Conservation (phyloP, 2,113 vertebrate genomes). For the Triplophysa dalaica region DNA sequence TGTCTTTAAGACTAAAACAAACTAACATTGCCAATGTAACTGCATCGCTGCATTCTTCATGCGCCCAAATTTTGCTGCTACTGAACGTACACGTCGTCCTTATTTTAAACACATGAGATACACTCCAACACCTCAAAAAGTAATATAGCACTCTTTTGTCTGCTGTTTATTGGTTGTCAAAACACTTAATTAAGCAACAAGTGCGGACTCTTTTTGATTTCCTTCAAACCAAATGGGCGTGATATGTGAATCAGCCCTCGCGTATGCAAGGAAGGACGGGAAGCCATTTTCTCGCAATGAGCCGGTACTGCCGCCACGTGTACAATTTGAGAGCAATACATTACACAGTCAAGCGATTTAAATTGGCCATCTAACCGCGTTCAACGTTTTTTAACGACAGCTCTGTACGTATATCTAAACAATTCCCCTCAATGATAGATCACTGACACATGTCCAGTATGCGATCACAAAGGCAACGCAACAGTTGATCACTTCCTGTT, state of each 20-base stretch:
- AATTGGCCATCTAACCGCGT: not conserved
- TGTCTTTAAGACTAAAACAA: not conserved
- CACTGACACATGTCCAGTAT: not conserved
- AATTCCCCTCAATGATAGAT: not conserved
- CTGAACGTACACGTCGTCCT: not conserved
- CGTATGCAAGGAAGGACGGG: constrained; percentile 31
- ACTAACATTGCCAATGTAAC: too few species aligned
- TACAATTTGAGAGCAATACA: constrained; percentile 43
- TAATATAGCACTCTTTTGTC: not conserved
- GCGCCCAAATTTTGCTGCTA: not conserved
- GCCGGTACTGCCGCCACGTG: constrained; percentile 52
- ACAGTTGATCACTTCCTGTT: constrained; percentile 57
- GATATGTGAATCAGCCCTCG: not conserved
- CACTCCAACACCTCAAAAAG: not conserved
- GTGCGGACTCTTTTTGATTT: not conserved
- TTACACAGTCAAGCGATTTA: constrained; percentile 1
- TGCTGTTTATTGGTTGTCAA: not conserved
- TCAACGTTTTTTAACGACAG: not conserved
- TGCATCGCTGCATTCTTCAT: not conserved
- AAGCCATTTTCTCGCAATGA: constrained; percentile 51
- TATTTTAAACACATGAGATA: not conserved
- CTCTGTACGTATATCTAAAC: not conserved
- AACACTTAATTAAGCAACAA: not conserved
- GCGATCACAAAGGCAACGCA: constrained; percentile 39
- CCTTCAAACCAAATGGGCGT: not conserved